A percentile compares a stretch with the other conserved stretches of the same genome.
phyloP scores from a whole-genome alignment of 2,113 vertebrate genomes.

The Equus przewalskii region DNA sequence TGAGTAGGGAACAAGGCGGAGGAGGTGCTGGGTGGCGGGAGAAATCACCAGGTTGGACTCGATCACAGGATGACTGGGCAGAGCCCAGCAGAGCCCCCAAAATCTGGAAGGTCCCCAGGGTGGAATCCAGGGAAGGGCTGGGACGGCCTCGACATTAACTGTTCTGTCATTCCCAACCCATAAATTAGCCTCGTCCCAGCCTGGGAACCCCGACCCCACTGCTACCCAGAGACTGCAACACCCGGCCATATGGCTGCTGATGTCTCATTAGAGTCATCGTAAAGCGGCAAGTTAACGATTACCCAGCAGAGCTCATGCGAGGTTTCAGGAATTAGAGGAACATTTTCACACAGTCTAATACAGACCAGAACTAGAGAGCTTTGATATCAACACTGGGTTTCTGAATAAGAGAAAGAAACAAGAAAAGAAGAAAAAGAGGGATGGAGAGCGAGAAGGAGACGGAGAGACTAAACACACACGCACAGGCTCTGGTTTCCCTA shows the following conservation, averaged over 20 bases:
- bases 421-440: background rate
- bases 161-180: conserved; percentile 17
- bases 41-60: background rate
- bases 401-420: background rate
- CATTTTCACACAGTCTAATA: conserved; percentile 56
- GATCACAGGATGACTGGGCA: background rate
- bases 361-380: conserved; percentile 43
- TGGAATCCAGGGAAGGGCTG: background rate
- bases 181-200: conserved; percentile 42
- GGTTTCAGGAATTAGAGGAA: conserved; percentile 57
- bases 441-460: background rate
- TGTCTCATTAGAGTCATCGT: conserved; percentile 51
- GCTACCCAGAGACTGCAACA: conserved; percentile 49
- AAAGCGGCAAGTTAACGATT: conserved; percentile 64
- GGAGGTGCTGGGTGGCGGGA: background rate
- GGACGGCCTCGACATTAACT: background rate
- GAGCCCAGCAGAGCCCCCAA: background rate
- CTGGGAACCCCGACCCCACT: conserved; percentile 53
- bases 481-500: background rate
- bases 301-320: conserved; percentile 14
- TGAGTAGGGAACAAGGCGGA: background rate
- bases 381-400: conserved; percentile 17
- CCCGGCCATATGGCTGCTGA: conserved; percentile 8
- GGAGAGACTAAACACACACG: background rate
- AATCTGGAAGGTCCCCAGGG: background rate